Evolutionary conservation across 2,888 invertebrate species (phyloP), one percentile per base, ranked within the genome.

Genomic region (Fragum sueziense): DNA sequence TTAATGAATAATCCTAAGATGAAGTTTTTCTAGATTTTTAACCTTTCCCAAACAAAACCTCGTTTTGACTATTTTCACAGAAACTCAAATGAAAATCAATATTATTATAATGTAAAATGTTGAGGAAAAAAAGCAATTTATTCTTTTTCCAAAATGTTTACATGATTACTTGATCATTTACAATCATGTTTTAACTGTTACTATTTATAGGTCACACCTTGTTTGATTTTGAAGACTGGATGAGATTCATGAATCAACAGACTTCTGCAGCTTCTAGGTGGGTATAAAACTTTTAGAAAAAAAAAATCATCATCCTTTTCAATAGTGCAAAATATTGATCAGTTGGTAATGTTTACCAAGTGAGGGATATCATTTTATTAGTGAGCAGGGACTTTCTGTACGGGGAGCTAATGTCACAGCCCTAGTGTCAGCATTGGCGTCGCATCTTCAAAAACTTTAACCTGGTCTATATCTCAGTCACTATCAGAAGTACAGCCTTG

Each of bases 221-320:
- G 74, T 88, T 88, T 85, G 79, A 85, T 14, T 88, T 86, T 85
- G 82, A 78, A 9, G 85, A 85, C 68, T 88, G 88, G 88, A 57
- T 82, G 47, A 67, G 51, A 51, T 84, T 85, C 25, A 79, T 85
- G 54, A 82, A 77, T 20, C 70, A 78, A 67, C 1, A 33, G 33
- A n/a, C n/a, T 25, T 25, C 17, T 11, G 27, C 27, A 6, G 11
- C 29, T 29, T 7, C 11, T 9, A 59, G 59, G 59, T 59, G 27
- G 25, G 59, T 29, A 22, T 11, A 17, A n/a, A n/a, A n/a, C n/a
- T n/a, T n/a, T n/a, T n/a, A n/a, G n/a, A n/a, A n/a, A n/a, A n/a
- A n/a, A n/a, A n/a, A n/a, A n/a, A n/a, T n/a, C n/a, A n/a, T n/a
- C n/a, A n/a, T n/a, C n/a, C n/a, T n/a, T n/a, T n/a, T n/a, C n/a